Conservation (phyloP, 1,140 invertebrate genomes). For the Magallana ariakensis region DNA sequence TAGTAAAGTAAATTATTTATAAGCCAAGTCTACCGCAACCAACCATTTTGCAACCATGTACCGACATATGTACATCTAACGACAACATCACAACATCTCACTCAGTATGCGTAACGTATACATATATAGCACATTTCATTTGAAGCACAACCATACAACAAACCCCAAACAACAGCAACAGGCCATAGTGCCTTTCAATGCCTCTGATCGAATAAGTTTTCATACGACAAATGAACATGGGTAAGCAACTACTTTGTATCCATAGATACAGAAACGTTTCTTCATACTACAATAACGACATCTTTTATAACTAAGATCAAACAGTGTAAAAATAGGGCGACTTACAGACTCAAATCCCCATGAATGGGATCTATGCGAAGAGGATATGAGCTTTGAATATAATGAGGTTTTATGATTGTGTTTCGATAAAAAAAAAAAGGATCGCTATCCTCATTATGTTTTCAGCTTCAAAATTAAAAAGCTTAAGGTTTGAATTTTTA, state of each 20-base stretch:
- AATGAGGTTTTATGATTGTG: no score
- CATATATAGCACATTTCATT: neutral
- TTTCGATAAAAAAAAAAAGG: no score
- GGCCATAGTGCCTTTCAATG: neutral
- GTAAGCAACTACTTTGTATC: neutral
- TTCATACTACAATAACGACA: neutral
- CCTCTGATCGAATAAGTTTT: neutral
- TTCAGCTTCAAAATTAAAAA: no score
- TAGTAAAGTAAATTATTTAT: neutral
- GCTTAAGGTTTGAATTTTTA: no score
- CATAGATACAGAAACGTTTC: neutral
- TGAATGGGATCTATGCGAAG: no score
- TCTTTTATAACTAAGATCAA: neutral
- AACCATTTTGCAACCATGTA: neutral
- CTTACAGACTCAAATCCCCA: no score
- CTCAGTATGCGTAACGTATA: neutral
- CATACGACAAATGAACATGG: neutral
- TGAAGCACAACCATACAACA: neutral
- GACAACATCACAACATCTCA: neutral
- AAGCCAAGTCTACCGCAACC: neutral
- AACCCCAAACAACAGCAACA: constrained; percentile 1
- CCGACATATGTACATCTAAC: neutral
- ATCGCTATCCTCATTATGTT: no score
- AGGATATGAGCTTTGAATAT: no score
- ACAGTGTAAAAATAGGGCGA: neutral